These are phyloP conservation scores for Alces alces DNA, from an alignment of 2,113 vertebrate species.

Conservation along the genomic window DNA sequence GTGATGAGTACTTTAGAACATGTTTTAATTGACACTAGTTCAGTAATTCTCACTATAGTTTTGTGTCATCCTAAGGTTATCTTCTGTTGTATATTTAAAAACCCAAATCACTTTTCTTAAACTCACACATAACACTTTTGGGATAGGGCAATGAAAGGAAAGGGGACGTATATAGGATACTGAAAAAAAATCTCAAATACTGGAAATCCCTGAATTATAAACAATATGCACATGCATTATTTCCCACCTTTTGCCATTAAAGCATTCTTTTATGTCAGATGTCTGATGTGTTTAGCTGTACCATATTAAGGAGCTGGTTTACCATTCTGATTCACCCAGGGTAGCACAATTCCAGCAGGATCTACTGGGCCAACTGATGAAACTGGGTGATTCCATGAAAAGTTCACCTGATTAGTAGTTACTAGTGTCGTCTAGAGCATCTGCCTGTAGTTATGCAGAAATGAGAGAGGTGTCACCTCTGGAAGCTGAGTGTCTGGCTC, in stretches of 20 bases:
- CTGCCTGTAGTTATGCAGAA: background rate
- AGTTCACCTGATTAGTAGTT: background rate
- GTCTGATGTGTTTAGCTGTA: background rate
- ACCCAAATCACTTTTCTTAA: background rate
- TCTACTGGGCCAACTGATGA: background rate
- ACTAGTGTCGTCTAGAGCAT: background rate
- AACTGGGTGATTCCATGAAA: background rate
- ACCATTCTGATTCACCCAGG: background rate
- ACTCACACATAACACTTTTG: background rate
- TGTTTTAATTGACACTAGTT: background rate
- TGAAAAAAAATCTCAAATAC: background rate
- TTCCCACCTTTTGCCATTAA: background rate
- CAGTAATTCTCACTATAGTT: background rate
- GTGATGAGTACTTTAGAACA: background rate
- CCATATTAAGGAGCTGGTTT: background rate
- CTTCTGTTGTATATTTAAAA: background rate
- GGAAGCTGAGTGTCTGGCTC: background rate
- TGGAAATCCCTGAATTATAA: conserved; percentile 26
- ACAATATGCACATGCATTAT: background rate
- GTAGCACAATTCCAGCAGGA: background rate
- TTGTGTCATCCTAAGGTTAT: background rate
- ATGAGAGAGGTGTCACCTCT: background rate
- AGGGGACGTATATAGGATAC: background rate
- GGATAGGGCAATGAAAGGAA: background rate
- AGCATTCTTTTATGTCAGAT: background rate